Base-by-base conservation (phyloP, 2,797 vertebrate species). In the Pteropus rufus region DNA sequence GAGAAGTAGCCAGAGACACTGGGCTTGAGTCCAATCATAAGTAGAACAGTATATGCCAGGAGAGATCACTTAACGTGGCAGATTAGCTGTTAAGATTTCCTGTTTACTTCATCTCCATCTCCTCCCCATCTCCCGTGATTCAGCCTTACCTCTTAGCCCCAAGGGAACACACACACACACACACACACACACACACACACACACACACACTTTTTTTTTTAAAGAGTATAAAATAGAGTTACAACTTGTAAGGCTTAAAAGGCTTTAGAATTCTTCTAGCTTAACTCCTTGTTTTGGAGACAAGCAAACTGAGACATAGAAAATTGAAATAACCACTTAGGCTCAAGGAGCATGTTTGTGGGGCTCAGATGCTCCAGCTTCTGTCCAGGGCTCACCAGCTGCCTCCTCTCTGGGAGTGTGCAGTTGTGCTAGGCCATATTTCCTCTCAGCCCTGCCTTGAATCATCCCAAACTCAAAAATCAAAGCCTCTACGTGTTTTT, bases 11-110 rank as follows among this genome's bases (percentile, higher is more conserved):
- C 96, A 96, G 96, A 93, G 96, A 94, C 86, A 64, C 96, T 44
- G 75, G 97, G 96, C 97, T 83, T 23, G 34, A 90, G 62, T 88
- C 96, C 97, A 96, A 4, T 95, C 91, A 31, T 92, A 97, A 97
- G 95, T 64, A 91, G 87, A 97, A 90, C 91, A 83, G 82, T 82
- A 70, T 86, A 93, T 72, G 96, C 91, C 96, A 96, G 89, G 85
- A 94, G 83, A 82, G 88, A 87, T 93, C 92, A 87, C 72, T 96
- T 95, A 87, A 88, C 87, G 21, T 65, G 81, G 86, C 91, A 79
- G 89, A 96, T 93, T 84, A 97, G 91, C 91, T 81, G 93, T 93
- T 89, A 95, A 91, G 92, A 96, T 96, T 97, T 97, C 86, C 93
- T 97, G 54, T 96, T 97, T 96, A 95, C 91, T 89, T 93, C 93